These are phyloP conservation scores for Brachystomella parvula DNA, from an alignment of 1,140 invertebrate species.

Conservation along the genomic window DNA sequence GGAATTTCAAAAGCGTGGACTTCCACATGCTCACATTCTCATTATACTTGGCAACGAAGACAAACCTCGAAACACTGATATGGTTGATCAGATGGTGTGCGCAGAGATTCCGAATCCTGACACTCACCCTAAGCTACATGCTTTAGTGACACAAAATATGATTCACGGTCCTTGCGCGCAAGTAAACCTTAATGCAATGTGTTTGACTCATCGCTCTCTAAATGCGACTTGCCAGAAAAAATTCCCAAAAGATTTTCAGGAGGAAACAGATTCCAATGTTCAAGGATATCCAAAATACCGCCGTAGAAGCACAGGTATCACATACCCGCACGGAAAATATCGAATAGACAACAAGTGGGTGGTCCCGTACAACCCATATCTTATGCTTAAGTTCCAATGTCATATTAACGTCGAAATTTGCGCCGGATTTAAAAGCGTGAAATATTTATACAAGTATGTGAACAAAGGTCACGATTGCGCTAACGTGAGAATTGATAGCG, in stretches of 20 bases:
- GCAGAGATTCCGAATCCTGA: constrained; percentile 34
- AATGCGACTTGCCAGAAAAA: constrained; percentile 39
- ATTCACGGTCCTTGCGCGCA: constrained; percentile 27
- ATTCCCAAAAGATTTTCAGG: constrained; percentile 34
- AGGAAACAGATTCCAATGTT: constrained; percentile 38
- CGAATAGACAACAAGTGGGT: constrained; percentile 48
- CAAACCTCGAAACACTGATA: constrained; percentile 23
- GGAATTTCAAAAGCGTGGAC: constrained; percentile 43
- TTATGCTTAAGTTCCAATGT: constrained; percentile 47
- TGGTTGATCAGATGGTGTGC: constrained; percentile 36
- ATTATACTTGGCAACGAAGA: constrained; percentile 30
- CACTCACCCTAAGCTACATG: constrained; percentile 26
- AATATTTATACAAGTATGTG: constrained; percentile 44
- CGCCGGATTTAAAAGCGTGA: constrained; percentile 48
- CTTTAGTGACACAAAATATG: constrained; percentile 19
- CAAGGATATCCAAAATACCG: constrained; percentile 43
- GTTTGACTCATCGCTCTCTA: constrained; percentile 37
- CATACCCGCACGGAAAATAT: background rate
- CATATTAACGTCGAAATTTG: constrained; percentile 50
- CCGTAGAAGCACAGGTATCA: constrained; percentile 2
- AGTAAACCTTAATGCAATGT: constrained; percentile 21
- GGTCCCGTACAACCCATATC: constrained; percentile 49
- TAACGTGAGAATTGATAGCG: constrained; percentile 8
- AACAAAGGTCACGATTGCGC: constrained; percentile 36
- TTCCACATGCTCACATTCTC: constrained; percentile 43